Conservation (phyloP, 2,888 invertebrate genomes). For the Oxystoma pomonae region DNA sequence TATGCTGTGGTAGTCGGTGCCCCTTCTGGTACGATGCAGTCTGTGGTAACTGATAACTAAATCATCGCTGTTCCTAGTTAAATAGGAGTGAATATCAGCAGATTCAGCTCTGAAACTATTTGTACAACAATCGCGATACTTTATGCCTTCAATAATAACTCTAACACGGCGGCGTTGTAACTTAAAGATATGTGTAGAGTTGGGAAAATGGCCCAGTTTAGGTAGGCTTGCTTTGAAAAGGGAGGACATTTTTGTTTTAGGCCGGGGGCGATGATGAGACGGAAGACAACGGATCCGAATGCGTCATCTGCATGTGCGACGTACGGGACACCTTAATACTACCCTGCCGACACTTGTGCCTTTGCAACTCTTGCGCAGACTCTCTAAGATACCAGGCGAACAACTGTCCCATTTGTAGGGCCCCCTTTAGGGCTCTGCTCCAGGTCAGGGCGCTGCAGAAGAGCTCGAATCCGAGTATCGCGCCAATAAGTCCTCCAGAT, state of each 20-base stretch:
- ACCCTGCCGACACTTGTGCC: slow-evolving; percentile 93
- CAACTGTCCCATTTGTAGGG: slow-evolving; percentile 97
- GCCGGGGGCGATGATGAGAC: slow-evolving; percentile 71
- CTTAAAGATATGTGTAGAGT: too few relatives aligned
- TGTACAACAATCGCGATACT: too few relatives aligned
- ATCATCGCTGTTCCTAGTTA: too few relatives aligned
- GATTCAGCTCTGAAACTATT: too few relatives aligned
- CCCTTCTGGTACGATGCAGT: too few relatives aligned
- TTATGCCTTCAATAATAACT: too few relatives aligned
- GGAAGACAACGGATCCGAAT: slow-evolving; percentile 94
- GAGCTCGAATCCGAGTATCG: slow-evolving; percentile 50
- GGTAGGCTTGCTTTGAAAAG: too few relatives aligned
- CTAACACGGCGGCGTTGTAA: too few relatives aligned
- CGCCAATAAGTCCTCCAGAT: slow-evolving; percentile 59
- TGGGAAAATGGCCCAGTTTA: too few relatives aligned
- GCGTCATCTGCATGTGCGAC: slow-evolving; percentile 99
- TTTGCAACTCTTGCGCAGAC: slow-evolving; percentile 97
- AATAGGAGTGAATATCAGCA: too few relatives aligned
- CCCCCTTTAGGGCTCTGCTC: slow-evolving; percentile 95
- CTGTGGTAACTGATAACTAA: too few relatives aligned
- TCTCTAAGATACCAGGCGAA: slow-evolving; percentile 95
- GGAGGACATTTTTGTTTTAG: slow-evolving; percentile 23
- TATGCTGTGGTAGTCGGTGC: too few relatives aligned
- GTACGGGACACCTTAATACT: slow-evolving; percentile 94
- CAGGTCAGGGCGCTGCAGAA: slow-evolving; percentile 93